Evolutionary conservation across 2,888 invertebrate genomes (phyloP).

Genomic region (Leistus spinibarbis): DNA sequence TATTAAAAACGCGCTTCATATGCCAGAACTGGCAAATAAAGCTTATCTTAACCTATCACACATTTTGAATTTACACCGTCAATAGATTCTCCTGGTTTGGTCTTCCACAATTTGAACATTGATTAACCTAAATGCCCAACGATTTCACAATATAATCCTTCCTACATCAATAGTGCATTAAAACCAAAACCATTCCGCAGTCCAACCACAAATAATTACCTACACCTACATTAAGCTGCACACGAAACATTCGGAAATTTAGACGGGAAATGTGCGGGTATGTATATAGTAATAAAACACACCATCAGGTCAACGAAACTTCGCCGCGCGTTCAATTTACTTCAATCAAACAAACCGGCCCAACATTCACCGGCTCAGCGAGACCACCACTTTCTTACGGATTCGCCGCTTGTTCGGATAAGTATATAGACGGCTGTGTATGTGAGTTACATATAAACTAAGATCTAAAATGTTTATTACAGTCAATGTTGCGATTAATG

Average conservation of each 20-base stretch:
- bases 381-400: neutral
- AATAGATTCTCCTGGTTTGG: neutral
- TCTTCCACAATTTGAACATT: neutral
- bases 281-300: neutral
- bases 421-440: neutral
- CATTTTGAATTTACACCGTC: no score
- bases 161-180: neutral
- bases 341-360: neutral
- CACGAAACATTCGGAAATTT: neutral
- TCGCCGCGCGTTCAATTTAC: neutral
- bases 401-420: neutral
- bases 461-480: neutral
- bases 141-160: neutral
- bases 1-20: no score
- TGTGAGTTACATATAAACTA: neutral
- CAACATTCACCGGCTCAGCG: neutral
- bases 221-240: no score
- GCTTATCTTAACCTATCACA: no score
- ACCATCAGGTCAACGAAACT: neutral
- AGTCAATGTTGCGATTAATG: neutral
- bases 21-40: no score
- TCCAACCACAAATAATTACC: neutral
- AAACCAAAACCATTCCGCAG: neutral
- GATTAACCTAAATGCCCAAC: neutral
- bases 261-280: neutral